These are phyloP conservation scores for Dryomyza anilis DNA, from an alignment of 2,888 invertebrate species.

Conservation along the genomic window DNA sequence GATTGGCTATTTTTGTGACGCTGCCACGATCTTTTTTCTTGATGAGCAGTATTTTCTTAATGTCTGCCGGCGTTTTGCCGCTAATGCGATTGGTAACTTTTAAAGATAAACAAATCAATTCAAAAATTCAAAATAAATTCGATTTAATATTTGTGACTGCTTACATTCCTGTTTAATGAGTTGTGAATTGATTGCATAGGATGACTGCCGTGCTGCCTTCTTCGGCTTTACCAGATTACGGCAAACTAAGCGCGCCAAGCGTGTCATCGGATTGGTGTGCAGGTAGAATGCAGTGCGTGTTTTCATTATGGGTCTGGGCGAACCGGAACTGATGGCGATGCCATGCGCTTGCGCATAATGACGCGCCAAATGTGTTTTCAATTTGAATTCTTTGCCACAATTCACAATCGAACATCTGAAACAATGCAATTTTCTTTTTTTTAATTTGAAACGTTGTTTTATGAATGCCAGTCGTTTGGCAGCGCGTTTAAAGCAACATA, in stretches of 20 bases:
- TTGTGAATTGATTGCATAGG: constrained; percentile 76
- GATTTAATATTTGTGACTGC: no score
- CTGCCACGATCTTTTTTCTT: constrained; percentile 68
- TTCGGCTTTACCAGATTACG: constrained; percentile 80
- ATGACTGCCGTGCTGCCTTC: constrained; percentile 88
- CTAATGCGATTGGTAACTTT: constrained; percentile 66
- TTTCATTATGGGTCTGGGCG: constrained; percentile 94
- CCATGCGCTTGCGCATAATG: constrained; percentile 92
- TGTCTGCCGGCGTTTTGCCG: constrained; percentile 64
- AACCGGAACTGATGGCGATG: constrained; percentile 73
- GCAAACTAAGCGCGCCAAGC: constrained; percentile 86
- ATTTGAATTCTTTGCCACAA: constrained; percentile 94
- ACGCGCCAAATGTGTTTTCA: constrained; percentile 91
- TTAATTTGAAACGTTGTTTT: neutral
- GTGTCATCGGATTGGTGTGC: constrained; percentile 87
- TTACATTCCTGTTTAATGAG: constrained; percentile 89
- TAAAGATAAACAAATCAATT: neutral
- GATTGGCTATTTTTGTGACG: constrained; percentile 74
- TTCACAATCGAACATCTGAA: constrained; percentile 87
- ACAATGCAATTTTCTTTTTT: neutral
- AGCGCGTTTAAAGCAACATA: constrained; percentile 34
- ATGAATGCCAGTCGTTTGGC: neutral
- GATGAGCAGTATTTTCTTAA: constrained; percentile 65
- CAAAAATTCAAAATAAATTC: neutral
- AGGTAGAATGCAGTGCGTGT: constrained; percentile 96